These are phyloP conservation scores for Dendrolimus punctatus DNA, from an alignment of 1,140 invertebrate species.

Conservation along the genomic window DNA sequence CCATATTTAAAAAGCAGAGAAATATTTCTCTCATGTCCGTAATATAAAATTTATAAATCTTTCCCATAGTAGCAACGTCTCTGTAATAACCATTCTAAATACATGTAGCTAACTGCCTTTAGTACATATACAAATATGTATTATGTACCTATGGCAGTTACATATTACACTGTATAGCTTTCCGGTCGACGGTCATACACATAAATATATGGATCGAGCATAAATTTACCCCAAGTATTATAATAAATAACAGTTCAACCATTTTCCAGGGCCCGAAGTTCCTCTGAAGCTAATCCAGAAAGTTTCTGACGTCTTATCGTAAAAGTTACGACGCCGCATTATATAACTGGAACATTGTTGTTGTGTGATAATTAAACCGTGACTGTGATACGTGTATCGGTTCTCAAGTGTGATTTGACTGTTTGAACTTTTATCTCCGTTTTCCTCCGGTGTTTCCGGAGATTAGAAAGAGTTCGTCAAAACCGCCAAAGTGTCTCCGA, in stretches of 20 bases:
- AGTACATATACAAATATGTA: too few relatives aligned
- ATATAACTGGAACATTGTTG: conserved; percentile 4
- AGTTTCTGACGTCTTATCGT: conserved; percentile 11
- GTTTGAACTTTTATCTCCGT: conserved; percentile 3
- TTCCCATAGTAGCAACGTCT: too few relatives aligned
- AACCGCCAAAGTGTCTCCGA: conserved; percentile 70
- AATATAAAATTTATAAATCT: too few relatives aligned
- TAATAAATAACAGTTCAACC: conserved; percentile 34
- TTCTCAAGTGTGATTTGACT: conserved; percentile 2
- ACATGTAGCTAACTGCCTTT: too few relatives aligned
- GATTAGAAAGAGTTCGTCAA: conserved; percentile 29
- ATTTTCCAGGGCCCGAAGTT: conserved; percentile 33
- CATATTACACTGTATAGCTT: background rate
- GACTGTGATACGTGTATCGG: conserved; percentile 7
- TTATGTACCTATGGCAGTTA: too few relatives aligned
- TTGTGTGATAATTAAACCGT: conserved; percentile 8
- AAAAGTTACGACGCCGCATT: conserved; percentile 10
- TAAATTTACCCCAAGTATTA: conserved; percentile 5
- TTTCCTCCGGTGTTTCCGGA: conserved; percentile 41
- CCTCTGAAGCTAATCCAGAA: conserved; percentile 17
- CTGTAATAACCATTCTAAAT: too few relatives aligned
- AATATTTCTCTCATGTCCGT: too few relatives aligned
- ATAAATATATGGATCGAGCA: conserved; percentile 10
- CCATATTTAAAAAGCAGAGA: too few relatives aligned
- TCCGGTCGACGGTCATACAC: conserved; percentile 11